These are phyloP conservation scores for Chionis minor DNA, from an alignment of 2,113 vertebrate genomes.

Conservation along the genomic window DNA sequence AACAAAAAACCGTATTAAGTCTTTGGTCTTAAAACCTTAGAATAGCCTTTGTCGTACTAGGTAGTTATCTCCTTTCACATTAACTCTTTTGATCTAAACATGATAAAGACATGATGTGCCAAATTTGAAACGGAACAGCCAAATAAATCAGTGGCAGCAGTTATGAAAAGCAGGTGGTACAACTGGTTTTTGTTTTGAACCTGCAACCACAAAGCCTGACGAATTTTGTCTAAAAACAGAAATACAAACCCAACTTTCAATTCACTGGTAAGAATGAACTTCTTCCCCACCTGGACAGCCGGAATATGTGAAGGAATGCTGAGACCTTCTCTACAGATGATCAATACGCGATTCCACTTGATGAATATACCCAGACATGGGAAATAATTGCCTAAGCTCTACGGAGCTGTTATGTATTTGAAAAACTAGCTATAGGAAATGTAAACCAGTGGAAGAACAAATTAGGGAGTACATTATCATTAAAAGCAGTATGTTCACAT, in stretches of 20 bases:
- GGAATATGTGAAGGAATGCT: conserved; percentile 19
- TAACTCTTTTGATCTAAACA: background rate
- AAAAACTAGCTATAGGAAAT: conserved; percentile 13
- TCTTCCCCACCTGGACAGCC: background rate
- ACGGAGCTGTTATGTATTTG: background rate
- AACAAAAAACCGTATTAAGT: background rate
- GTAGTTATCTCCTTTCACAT: background rate
- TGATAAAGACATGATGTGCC: background rate
- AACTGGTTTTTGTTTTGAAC: background rate
- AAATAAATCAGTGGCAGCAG: background rate
- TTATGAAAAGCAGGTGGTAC: background rate
- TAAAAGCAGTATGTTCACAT: background rate
- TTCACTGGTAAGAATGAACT: background rate
- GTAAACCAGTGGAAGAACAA: conserved; percentile 27
- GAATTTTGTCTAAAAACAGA: background rate
- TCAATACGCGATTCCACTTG: conserved; percentile 48
- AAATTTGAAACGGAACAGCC: background rate
- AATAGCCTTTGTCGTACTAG: background rate
- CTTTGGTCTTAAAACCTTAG: background rate
- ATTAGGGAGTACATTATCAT: conserved; percentile 1
- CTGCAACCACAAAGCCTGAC: background rate
- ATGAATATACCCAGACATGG: conserved; percentile 24
- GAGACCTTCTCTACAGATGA: conserved; percentile 7
- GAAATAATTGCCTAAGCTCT: conserved; percentile 53
- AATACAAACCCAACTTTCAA: background rate